Evolutionary conservation across 2,888 invertebrate species (phyloP), one percentile per base, ranked within the genome.

Genomic region (Brachypalpus laphriformis): DNA sequence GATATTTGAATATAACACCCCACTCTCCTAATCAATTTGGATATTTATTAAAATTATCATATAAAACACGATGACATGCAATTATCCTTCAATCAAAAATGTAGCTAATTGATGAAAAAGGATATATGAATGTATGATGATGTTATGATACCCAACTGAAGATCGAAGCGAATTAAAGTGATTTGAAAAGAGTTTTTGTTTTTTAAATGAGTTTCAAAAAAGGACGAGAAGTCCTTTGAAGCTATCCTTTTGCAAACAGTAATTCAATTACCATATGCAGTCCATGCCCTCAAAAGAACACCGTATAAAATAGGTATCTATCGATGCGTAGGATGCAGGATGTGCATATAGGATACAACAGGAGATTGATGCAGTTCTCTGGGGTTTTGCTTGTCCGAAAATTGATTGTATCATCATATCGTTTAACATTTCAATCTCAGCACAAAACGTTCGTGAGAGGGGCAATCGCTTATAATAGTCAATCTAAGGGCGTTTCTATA

Each of bases 401-500:
- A 81, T 81, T 85, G 81, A 81, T 85, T 81, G 81, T 85, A 81
- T 85, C 81, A 81, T 71, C 74, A 78, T 57, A 78, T 70, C 80
- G 83, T 83, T 83, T 83, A 80, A 75, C 72, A 83, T 83, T 74
- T 70, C 80, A 83, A 80, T 83, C 80, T 70, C 74, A 28, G 22
- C 18, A 70, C 18, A 71, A 78, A 68, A 68, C 28, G 6, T n/a
- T 61, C 45, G 28, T 2, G 16, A 66, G 28, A 47, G 49, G 11
- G 49, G 34, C 34, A 14, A 31, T 56, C 28, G 51, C 59, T 78
- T 80, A 72, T 80, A 72, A 75, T 82, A 47, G 75, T 42, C 75
- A 61, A 74, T 70, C 77, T 77, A 59, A 77, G 66, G 82, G 81
- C 75, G 75, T 65, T 47, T 7, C 22, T 11, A 18, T 57, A 14